Evolutionary conservation across 2,797 vertebrate genomes (phyloP), one percentile per base, ranked within the genome.

Genomic region (Sibirionetta formosa): DNA sequence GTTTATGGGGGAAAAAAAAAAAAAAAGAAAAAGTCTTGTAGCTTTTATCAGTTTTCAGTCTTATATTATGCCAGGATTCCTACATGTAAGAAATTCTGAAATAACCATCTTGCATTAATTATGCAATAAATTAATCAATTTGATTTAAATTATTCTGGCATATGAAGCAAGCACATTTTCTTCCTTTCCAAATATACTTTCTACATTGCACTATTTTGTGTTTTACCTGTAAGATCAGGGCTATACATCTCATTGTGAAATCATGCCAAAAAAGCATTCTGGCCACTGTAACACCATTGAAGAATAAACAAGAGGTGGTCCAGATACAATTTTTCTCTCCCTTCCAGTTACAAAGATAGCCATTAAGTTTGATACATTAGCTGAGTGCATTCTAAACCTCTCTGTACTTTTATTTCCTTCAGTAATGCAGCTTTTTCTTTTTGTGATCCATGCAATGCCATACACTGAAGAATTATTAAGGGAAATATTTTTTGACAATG

Each of bases 401-500:
- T 78, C 33, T 60, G 46, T 89, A 81, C 51, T 87, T 92, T 86
- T 60, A 65, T 84, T 95, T 95, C 78, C 93, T 40, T 95, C 58
- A 72, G 46, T 93, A 95, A 93, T 44, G 57, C 71, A 81, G 69
- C 60, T 95, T 97, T 96, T 96, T 57, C 19, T 81, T 88, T 94
- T 82, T 86, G 53, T 91, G 66, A 96, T 83, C 89, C 65, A 69
- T 82, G 44, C 50, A 79, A 65, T n/a, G 48, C 64, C 89, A 90
- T 56, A 66, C 90, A 35, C 73, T 82, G 84, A 95, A 89, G 81
- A 97, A 84, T 90, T 96, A 86, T 71, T 93, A 66, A 60, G 82
- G 91, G 82, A 95, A 70, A 83, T 86, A 82, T 94, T 98, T 97
- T 96, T 77, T 65, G 40, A 84, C 92, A 97, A 92, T 88, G 53